Base-by-base conservation (phyloP, 2,113 vertebrate genomes). In the Dolichallabes microphthalmus region DNA sequence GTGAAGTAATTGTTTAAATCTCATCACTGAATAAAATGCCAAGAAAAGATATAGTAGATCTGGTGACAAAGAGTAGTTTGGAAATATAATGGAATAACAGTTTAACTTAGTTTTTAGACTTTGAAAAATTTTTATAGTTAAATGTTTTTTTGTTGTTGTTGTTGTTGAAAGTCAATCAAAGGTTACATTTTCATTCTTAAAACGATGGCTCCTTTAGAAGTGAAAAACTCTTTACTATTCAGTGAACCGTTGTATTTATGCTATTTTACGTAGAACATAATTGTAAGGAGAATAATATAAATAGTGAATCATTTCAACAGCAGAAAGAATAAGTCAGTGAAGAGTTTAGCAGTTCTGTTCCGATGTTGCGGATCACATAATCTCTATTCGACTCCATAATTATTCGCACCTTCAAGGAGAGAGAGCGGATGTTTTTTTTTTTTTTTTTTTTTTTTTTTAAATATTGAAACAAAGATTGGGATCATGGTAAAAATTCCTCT, bases 331-430 rank as follows among this genome's bases (percentile, higher is more conserved):
- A 35, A 69, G 8, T 39, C 10, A 17, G 32, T 20, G 19, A 32
- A 20, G 17, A 11, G 3, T 39, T 20, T 15, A 0, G 7, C 32
- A 35, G 35, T 35, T 39, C 68, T 10, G 68, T 39, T 45, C 45
- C 7, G 8, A 20, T 17, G 11, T 45, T 4, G 19, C 0, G 0
- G 11, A 12, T 50, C 10, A 35, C 2, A 2, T 19, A 10, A 1
- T 22, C 19, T 73, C 10, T 10, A 19, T 14, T 55, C 15, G 13
- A 17, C 13, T 53, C 35, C 17, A 3, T 22, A 10, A 20, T 32
- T 35, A 32, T 32, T 32, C 1, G 53, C 76, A 60, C 17, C n/a
- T 27, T 76, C 32, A 17, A 35, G 75, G 52, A 58, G 19, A 78
- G 53, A 78, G 53, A 5, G 2, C 27, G 27, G 27, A 14, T 1